These are phyloP conservation scores for Catostomus latipinnis DNA, from an alignment of 2,797 vertebrate species.

Conservation along the genomic window DNA sequence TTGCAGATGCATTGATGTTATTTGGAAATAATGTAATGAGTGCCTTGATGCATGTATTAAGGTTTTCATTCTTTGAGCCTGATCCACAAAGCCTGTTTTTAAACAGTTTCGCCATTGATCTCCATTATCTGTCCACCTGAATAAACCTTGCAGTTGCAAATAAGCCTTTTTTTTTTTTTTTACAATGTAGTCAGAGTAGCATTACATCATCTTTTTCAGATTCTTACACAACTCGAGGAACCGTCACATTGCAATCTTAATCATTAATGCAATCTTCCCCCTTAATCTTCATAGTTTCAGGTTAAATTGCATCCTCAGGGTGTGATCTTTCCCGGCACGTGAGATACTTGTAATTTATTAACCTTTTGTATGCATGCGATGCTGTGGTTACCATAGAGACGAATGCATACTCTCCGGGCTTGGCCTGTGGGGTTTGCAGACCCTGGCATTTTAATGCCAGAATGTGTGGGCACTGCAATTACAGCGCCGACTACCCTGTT, in stretches of 20 bases:
- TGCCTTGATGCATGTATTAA: not conserved
- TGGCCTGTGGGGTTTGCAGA: constrained; percentile 49
- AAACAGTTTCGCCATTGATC: not conserved
- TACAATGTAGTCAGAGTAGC: not conserved
- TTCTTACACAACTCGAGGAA: constrained; percentile 18
- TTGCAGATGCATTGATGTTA: not conserved
- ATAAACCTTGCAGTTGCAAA: not conserved
- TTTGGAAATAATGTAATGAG: not conserved
- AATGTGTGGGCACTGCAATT: constrained; percentile 61
- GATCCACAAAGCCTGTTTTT: constrained; percentile 11
- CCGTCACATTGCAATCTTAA: too few relatives aligned
- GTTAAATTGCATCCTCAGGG: constrained; percentile 10
- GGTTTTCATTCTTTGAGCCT: not conserved
- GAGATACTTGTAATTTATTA: constrained; percentile 34
- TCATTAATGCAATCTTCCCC: not conserved
- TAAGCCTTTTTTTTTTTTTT: not conserved
- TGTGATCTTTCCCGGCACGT: not conserved
- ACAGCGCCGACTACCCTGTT: constrained; percentile 56
- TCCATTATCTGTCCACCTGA: not conserved
- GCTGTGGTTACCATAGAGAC: constrained; percentile 59
- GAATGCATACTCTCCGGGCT: constrained; percentile 51
- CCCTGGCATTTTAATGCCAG: constrained; percentile 50
- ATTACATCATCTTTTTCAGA: constrained; percentile 15
- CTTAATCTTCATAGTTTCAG: constrained; percentile 32
- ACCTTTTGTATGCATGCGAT: constrained; percentile 50